These are phyloP conservation scores for Darevskia mixta DNA, from an alignment of 2,797 vertebrate species.

Conservation along the genomic window DNA sequence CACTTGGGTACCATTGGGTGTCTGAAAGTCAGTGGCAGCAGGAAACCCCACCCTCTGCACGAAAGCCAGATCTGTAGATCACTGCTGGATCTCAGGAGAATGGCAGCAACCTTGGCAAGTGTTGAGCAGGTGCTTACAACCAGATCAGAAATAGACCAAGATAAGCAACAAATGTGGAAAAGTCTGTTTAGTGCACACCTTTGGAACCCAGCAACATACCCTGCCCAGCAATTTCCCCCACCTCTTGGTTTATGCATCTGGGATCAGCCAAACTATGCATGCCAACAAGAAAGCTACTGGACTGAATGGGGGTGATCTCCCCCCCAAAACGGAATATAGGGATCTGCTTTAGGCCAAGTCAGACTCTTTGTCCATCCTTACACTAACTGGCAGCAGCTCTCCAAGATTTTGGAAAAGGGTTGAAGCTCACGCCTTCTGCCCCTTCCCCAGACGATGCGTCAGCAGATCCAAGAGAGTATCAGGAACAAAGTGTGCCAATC, in stretches of 20 bases:
- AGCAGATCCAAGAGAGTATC: no score
- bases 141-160: background rate
- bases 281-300: background rate
- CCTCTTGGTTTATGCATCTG: background rate
- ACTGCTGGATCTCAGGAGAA: background rate
- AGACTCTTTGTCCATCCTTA: no score
- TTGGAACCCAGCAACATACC: no score
- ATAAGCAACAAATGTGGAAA: background rate
- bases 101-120: background rate
- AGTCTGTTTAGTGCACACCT: background rate
- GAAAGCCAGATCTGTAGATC: background rate
- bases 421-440: background rate
- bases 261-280: background rate
- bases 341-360: no score
- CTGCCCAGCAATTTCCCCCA: background rate
- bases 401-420: background rate
- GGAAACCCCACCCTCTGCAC: background rate
- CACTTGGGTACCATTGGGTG: background rate
- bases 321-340: no score
- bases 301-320: background rate
- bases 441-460: no score
- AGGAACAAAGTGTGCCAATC: no score
- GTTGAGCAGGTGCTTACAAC: background rate
- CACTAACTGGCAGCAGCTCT: no score
- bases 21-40: background rate